Conservation (phyloP, 2,113 vertebrate species). For the Catharus minimus region DNA sequence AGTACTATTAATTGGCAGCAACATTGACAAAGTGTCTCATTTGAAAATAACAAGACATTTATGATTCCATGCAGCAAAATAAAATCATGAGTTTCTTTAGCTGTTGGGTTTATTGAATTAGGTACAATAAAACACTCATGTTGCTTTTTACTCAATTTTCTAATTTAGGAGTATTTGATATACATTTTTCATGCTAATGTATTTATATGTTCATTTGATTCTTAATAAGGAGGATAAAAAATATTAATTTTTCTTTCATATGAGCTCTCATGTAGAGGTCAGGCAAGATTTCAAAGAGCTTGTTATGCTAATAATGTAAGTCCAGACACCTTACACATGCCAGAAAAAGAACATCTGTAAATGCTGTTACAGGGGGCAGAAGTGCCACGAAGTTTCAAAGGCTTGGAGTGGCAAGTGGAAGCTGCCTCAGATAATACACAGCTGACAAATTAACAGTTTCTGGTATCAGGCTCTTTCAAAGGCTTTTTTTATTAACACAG, state of each 20-base stretch:
- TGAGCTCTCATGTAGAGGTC: background rate
- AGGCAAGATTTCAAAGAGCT: background rate
- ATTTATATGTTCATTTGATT: background rate
- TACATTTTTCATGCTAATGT: background rate
- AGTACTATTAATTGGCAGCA: background rate
- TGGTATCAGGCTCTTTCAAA: background rate
- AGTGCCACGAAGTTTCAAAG: background rate
- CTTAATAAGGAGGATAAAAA: background rate
- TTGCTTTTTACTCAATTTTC: background rate
- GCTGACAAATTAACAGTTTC: conserved; percentile 13
- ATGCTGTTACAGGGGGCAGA: background rate
- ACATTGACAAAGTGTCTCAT: background rate
- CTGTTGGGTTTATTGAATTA: background rate
- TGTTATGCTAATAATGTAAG: background rate
- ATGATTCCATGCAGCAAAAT: background rate
- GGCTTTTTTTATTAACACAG: background rate
- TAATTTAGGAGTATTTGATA: background rate
- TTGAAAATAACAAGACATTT: conserved; percentile 1
- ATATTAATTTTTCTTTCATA: background rate
- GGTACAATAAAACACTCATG: background rate
- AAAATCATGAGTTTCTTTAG: background rate
- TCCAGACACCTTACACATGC: background rate
- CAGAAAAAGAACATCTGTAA: conserved; percentile 24
- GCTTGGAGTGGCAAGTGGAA: background rate
- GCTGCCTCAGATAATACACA: background rate